phyloP scores from a whole-genome alignment of 1,140 invertebrate genomes.

The Drosophila virilis region DNA sequence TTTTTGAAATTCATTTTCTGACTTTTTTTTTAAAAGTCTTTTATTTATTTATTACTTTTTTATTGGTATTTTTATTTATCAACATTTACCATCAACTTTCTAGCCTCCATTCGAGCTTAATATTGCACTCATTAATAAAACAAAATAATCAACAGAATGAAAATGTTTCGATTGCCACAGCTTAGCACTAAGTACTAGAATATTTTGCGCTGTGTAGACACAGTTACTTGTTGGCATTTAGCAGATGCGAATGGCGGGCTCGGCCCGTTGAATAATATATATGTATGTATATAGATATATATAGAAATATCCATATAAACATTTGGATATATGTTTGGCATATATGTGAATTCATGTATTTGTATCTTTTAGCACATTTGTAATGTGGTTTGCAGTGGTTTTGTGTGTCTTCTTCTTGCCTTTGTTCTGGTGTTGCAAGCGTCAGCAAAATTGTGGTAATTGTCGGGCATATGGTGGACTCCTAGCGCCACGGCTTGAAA shows the following conservation, averaged over 20 bases:
- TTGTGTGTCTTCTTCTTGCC: not conserved
- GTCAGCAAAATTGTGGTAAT: slow-evolving; percentile 52
- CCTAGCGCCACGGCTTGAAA: slow-evolving; percentile 31
- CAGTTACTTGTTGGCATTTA: not conserved
- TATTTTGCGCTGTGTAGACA: slow-evolving; percentile 12
- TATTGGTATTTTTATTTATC: too few species aligned
- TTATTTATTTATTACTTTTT: too few species aligned
- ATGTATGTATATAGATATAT: too few species aligned
- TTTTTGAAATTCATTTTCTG: too few species aligned
- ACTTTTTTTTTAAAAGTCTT: too few species aligned
- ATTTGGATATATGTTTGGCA: not conserved
- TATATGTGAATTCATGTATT: not conserved
- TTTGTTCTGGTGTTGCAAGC: slow-evolving; percentile 15
- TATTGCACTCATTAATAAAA: too few species aligned
- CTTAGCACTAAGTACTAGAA: too few species aligned
- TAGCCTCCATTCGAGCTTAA: too few species aligned
- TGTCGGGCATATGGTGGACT: slow-evolving; percentile 4
- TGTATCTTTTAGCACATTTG: slow-evolving; percentile 48
- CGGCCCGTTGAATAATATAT: slow-evolving; percentile 12
- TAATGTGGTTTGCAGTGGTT: slow-evolving; percentile 2
- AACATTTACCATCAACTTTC: too few species aligned
- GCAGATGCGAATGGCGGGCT: slow-evolving; percentile 25
- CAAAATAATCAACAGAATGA: too few species aligned
- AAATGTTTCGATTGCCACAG: too few species aligned
- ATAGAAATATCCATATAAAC: not conserved